These are phyloP conservation scores for Leucozona laternaria DNA, from an alignment of 2,888 invertebrate species.

Conservation along the genomic window DNA sequence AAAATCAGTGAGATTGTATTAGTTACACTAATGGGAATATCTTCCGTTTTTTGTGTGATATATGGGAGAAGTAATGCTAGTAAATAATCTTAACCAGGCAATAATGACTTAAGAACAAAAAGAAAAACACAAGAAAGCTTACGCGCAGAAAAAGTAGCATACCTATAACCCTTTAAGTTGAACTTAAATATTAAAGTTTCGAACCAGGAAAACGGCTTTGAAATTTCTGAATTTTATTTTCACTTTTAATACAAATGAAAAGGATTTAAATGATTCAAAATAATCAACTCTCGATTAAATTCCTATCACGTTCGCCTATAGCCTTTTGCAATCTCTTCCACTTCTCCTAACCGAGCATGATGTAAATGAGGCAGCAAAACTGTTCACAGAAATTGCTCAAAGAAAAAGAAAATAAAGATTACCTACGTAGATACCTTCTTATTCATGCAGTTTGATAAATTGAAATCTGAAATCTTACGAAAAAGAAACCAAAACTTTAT, in stretches of 20 bases:
- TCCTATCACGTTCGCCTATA: constrained; percentile 8
- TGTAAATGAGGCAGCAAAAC: constrained; percentile 28
- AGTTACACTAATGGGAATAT: not conserved
- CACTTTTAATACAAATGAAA: too few species aligned
- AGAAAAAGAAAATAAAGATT: constrained; percentile 8
- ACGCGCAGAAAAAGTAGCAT: too few species aligned
- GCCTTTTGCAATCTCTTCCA: constrained; percentile 3
- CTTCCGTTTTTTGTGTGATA: not conserved
- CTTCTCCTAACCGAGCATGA: not conserved
- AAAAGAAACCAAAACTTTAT: constrained; percentile 39
- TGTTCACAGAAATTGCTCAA: constrained; percentile 7
- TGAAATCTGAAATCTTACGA: constrained; percentile 46
- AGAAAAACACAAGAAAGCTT: too few species aligned
- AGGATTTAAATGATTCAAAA: too few species aligned
- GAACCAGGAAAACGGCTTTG: too few species aligned
- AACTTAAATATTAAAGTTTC: too few species aligned
- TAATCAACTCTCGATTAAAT: constrained; percentile 10
- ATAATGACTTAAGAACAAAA: not conserved
- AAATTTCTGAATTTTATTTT: too few species aligned
- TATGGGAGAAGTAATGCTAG: not conserved
- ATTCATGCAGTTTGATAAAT: constrained; percentile 39
- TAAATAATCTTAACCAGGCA: not conserved
- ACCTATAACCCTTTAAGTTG: too few species aligned
- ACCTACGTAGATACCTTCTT: not conserved
- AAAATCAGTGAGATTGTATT: not conserved